Base-by-base conservation (phyloP, 64 coral and sea anemone genomes). In the Hydrozoanthus tunicans region DNA sequence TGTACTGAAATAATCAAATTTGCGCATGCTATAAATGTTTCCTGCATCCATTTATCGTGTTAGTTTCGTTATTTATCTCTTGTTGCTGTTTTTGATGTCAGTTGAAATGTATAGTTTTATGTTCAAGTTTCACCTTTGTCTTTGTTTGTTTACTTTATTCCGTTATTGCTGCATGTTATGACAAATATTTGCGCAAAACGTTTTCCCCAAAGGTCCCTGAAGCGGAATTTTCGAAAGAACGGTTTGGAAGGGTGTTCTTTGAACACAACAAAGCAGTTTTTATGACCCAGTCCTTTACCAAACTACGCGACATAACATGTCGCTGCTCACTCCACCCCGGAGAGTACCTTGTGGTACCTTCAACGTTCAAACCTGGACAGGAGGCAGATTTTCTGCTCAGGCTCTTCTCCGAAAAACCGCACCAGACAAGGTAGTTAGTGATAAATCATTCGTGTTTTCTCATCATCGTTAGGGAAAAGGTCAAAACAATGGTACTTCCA, bases 401-500 rank as follows among this genome's bases (percentile, higher is more conserved):
- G 79, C 82, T 98, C 6, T 98, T 98, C 58, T 98, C 95, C 5
- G 95, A 94, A 72, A 98, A 94, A 65, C 89, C 89, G 61, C 92
- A 96, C 59, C 75, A 94, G 6, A 84, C 95, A 80, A 86, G 89
- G 95, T 96, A 68, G 76, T 53, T 81, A 12, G 13, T 12, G 9
- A 20, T 25, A 32, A 79, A 58, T 10, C 7, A 62, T 24, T 11
- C 2, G 53, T 12, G 43, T 12, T 11, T 52, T 27, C 53, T 9
- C 53, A 76, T 76, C n/a, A 25, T 20, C 20, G 20, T 20, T 20
- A 20, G 20, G 20, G 20, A 20, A 20, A 20, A 20, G 20, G 20
- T 20, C 20, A 20, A 20, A 20, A 20, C 20, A 20, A 20, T 20
- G 20, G 20, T 20, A 20, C 20, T 20, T 20, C 20, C 20, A 20